Evolutionary conservation across 2,797 vertebrate species (phyloP), one percentile per base, ranked within the genome.

Genomic region (Balearica regulorum): DNA sequence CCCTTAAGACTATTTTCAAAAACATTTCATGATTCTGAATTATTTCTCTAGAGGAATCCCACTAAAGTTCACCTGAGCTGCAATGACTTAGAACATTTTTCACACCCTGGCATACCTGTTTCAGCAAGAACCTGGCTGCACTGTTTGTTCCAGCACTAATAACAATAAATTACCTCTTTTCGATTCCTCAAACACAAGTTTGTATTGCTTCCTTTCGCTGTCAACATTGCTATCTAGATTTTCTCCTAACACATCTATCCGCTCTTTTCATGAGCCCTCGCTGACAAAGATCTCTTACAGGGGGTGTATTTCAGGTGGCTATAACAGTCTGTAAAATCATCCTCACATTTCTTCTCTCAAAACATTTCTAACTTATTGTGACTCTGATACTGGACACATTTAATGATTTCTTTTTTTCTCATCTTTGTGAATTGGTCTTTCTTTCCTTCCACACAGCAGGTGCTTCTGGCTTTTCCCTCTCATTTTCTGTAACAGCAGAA

Each of bases 81-180:
- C 62, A 82, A 28, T 20, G 54, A 69, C 54, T 87, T 35, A 5
- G 49, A 92, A 43, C 73, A 51, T 89, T 94, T 90, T 89, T 93
- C 71, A 26, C 24, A 73, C 33, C 25, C 54, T 51, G 53, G 33
- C 29, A 26, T 60, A 41, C 18, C 80, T 46, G 44, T 35, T 92
- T 57, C 91, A 92, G 81, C 69, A 68, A 81, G 83, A 71, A 44
- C 55, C 48, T 41, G 44, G 19, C 77, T 90, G 77, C 84, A 90
- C 70, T 31, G 19, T 76, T 91, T 95, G 80, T 84, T 94, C 81
- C 89, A 87, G 57, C 44, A 83, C 75, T 44, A 95, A 86, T 71
- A 88, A 78, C 89, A 88, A 92, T 68, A 89, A 92, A 96, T 90
- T 82, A 73, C 46, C 62, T 78, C 70, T 83, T 83, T 41, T 65